These are phyloP conservation scores for Halcyon smyrnensis DNA, from an alignment of 2,797 vertebrate genomes.

Conservation along the genomic window DNA sequence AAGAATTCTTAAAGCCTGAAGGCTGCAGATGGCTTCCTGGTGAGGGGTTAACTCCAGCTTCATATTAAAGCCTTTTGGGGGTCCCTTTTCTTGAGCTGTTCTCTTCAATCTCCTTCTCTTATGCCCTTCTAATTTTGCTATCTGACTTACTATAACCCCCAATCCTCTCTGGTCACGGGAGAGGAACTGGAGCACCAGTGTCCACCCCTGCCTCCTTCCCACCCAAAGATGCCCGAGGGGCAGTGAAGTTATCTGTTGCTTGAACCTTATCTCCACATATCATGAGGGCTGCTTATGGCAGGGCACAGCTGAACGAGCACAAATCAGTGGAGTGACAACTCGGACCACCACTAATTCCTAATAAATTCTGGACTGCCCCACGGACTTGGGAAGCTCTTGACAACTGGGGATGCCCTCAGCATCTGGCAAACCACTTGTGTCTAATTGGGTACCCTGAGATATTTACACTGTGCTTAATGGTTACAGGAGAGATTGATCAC, in stretches of 20 bases:
- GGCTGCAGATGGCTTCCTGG: conserved; percentile 61
- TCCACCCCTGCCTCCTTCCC: not conserved
- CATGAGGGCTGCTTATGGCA: not conserved
- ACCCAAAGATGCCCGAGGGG: not conserved
- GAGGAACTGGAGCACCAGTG: not conserved
- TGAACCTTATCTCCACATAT: conserved; percentile 41
- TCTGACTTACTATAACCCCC: not conserved
- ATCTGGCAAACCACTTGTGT: conserved; percentile 55
- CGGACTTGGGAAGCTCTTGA: conserved; percentile 48
- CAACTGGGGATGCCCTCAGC: conserved; percentile 61
- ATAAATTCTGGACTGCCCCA: conserved; percentile 60
- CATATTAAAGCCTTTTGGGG: not conserved
- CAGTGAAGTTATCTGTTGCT: not conserved
- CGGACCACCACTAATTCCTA: conserved; percentile 33
- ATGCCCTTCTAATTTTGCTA: not conserved
- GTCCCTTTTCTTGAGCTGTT: not conserved
- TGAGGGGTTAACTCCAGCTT: conserved; percentile 46
- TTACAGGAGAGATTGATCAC: conserved; percentile 47
- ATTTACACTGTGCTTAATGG: conserved; percentile 52
- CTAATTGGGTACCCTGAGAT: conserved; percentile 37
- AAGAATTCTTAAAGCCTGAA: conserved; percentile 63
- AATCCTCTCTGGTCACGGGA: not conserved
- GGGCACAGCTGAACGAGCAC: conserved; percentile 48
- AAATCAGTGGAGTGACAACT: conserved; percentile 65
- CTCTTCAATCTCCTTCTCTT: not conserved